These are phyloP conservation scores for Battus philenor DNA, from an alignment of 1,140 invertebrate species.

Conservation along the genomic window DNA sequence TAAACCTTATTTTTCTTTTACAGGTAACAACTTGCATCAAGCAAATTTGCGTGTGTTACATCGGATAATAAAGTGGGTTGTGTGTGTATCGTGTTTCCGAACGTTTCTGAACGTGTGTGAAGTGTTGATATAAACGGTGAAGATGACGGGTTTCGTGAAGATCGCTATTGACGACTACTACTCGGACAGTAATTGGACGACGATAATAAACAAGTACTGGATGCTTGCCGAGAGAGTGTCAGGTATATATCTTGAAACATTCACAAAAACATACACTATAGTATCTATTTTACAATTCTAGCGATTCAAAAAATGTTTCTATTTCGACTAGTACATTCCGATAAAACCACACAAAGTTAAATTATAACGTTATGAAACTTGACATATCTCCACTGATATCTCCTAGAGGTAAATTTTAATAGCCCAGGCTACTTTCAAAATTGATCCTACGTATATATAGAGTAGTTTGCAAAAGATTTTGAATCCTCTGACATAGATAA, in stretches of 20 bases:
- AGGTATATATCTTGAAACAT: slow-evolving; percentile 55
- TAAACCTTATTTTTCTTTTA: slow-evolving; percentile 24
- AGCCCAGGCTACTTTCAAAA: too few species aligned
- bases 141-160: slow-evolving; percentile 76
- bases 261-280: too few species aligned
- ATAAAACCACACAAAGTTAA: too few species aligned
- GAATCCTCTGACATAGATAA: too few species aligned
- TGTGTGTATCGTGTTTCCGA: slow-evolving; percentile 32
- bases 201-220: slow-evolving; percentile 74
- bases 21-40: slow-evolving; percentile 61
- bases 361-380: too few species aligned
- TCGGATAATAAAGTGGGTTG: slow-evolving; percentile 26
- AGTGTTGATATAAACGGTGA: slow-evolving; percentile 35
- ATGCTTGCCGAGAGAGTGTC: slow-evolving; percentile 72
- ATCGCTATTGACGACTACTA: slow-evolving; percentile 74
- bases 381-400: too few species aligned
- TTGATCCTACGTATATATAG: too few species aligned
- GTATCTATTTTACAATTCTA: too few species aligned
- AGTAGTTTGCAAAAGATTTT: too few species aligned
- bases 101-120: slow-evolving; percentile 29
- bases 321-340: too few species aligned
- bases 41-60: slow-evolving; percentile 43
- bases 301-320: too few species aligned
- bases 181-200: slow-evolving; percentile 73
- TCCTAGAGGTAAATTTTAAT: too few species aligned